Evolutionary conservation across 1,140 invertebrate species (phyloP).

Genomic region (Drosophila truncata): DNA sequence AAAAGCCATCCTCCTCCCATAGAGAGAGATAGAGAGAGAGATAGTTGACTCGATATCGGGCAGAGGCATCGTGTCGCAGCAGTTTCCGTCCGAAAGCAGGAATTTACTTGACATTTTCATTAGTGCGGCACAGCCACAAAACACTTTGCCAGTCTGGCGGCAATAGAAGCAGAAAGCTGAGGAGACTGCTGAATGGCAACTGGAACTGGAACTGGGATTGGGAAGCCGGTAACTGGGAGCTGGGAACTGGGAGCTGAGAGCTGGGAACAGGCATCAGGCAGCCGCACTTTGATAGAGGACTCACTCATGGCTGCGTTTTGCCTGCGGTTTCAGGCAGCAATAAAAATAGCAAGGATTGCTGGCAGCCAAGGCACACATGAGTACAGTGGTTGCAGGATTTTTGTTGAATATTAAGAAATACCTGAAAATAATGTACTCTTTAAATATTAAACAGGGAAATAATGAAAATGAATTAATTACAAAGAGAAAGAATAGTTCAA

Average conservation of each 20-base stretch:
- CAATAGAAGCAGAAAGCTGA: slow-evolving; percentile 7
- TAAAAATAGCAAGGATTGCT: slow-evolving; percentile 55
- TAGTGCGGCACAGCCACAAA: slow-evolving; percentile 77
- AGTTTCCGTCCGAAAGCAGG: slow-evolving; percentile 84
- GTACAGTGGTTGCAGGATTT: slow-evolving; percentile 11
- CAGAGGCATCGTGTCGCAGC: slow-evolving; percentile 36
- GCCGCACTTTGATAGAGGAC: slow-evolving; percentile 25
- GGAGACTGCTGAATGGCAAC: not conserved
- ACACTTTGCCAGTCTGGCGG: slow-evolving; percentile 69
- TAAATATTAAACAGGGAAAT: not conserved
- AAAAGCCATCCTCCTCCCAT: slow-evolving; percentile 39
- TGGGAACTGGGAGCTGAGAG: not conserved
- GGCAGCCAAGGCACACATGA: slow-evolving; percentile 4
- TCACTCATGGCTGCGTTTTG: slow-evolving; percentile 43
- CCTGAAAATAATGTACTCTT: not conserved
- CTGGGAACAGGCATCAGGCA: slow-evolving; percentile 15
- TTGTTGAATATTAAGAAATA: not conserved
- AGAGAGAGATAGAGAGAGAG: too few relatives aligned
- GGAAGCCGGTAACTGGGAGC: slow-evolving; percentile 11
- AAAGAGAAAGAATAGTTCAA: too few relatives aligned
- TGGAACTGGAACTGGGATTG: slow-evolving; percentile 24
- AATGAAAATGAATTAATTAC: not conserved
- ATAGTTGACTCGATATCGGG: slow-evolving; percentile 84
- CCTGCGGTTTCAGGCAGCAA: slow-evolving; percentile 64
- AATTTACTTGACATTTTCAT: slow-evolving; percentile 85